Evolutionary conservation across 2,113 vertebrate genomes (phyloP).

Genomic region (Gallinago media): DNA sequence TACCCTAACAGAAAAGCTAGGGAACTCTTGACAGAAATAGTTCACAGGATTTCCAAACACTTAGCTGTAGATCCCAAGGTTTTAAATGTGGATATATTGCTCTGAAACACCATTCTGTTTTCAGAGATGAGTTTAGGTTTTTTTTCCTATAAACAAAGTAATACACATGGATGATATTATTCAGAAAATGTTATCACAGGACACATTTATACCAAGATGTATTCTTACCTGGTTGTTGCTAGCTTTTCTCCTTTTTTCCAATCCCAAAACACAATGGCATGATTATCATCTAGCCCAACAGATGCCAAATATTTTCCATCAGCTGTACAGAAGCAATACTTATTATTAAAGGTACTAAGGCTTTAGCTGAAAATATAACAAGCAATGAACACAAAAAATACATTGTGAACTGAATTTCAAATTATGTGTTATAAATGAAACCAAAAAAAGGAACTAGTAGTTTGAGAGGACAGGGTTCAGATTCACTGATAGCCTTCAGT

Average conservation of each 20-base stretch:
- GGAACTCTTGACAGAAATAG: not conserved
- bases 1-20: not conserved
- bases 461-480: not conserved
- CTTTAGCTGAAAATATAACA: conserved; percentile 11
- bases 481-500: not conserved
- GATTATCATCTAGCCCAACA: conserved; percentile 91
- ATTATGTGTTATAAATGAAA: not conserved
- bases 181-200: not conserved
- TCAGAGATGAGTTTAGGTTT: not conserved
- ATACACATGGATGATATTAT: not conserved
- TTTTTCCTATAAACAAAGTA: not conserved
- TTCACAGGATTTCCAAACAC: not conserved
- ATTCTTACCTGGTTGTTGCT: conserved; percentile 89
- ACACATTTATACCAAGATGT: not conserved
- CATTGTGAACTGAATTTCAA: not conserved
- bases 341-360: conserved; percentile 16
- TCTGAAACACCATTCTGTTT: not conserved
- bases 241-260: conserved; percentile 97
- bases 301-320: conserved; percentile 95
- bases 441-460: not conserved
- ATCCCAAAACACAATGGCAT: conserved; percentile 95
- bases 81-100: not conserved
- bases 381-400: not conserved
- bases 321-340: conserved; percentile 78
- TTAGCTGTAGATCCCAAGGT: not conserved